Base-by-base conservation (phyloP, 2,113 vertebrate genomes). In the Amblyornis subalaris region DNA sequence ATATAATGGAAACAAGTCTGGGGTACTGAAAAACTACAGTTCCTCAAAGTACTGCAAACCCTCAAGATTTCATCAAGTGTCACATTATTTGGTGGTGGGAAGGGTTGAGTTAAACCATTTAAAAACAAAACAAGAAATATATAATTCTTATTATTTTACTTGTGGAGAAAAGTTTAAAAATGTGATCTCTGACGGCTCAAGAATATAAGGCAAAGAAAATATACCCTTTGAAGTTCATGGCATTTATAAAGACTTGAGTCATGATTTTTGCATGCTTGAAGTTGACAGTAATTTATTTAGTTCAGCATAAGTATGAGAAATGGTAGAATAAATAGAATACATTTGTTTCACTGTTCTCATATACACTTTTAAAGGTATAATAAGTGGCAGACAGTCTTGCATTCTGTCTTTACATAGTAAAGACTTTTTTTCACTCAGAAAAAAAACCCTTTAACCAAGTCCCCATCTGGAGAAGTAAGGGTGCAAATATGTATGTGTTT, bases 211-310 rank as follows among this genome's bases (percentile, higher is more conserved):
- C 11, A 51, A 89, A 74, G 24, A 80, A 81, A 89, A 92, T 23
- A 60, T 3, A 81, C 3, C 13, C n/a, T 89, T 92, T 93, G 94
- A 94, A 95, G 65, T 91, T 87, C 57, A 60, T 21, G 55, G 48
- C 31, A 84, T 96, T 94, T 93, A 66, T 38, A 35, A 94, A 71
- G 25, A 66, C 16, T 38, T 51, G 48, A 92, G 60, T 95, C 60
- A 57, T 50, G 51, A 80, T 70, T 92, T 92, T 89, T 75, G 21
- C 72, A 42, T 26, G 38, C 76, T 77, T 77, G 47, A 88, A 77
- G 42, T 38, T 84, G 69, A 80, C 89, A 89, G 69, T 58, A 80
- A 94, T 72, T 91, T 81, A 78, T 87, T 90, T 94, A 78, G 70
- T 53, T 58, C 57, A 81, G n/a, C 24, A 16, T 65, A 85, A 85